Conservation (phyloP, 2,113 vertebrate genomes). For the Peromyscus maniculatus region DNA sequence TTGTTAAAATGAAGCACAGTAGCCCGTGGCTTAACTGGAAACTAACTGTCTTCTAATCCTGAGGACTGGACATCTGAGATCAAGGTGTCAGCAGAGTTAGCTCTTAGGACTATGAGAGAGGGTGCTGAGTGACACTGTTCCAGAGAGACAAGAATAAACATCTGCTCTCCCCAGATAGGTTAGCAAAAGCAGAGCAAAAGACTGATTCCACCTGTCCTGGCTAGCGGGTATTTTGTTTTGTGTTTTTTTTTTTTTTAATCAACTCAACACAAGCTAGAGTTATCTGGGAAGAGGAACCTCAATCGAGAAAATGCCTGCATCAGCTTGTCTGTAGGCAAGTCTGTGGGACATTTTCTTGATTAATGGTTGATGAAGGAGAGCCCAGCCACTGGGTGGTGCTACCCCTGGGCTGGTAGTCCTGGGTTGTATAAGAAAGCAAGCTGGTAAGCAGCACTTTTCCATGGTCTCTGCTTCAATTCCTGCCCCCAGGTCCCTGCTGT, state of each 20-base stretch:
- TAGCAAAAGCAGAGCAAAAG: not conserved
- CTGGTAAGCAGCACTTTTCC: not conserved
- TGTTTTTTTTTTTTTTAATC: too few relatives aligned
- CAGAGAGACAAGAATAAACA: not conserved
- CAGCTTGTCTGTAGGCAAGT: not conserved
- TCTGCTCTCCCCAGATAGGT: not conserved
- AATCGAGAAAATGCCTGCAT: not conserved
- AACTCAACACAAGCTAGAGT: not conserved
- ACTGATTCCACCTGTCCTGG: not conserved
- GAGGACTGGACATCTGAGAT: not conserved
- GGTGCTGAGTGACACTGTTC: not conserved
- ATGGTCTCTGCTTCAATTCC: not conserved
- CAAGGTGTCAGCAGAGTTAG: not conserved
- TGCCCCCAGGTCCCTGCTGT: not conserved
- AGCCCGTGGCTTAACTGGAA: not conserved
- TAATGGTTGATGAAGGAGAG: not conserved
- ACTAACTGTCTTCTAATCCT: not conserved
- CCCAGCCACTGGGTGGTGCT: not conserved
- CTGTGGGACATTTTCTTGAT: not conserved
- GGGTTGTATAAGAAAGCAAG: not conserved
- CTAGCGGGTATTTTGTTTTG: not conserved
- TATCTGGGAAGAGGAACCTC: not conserved
- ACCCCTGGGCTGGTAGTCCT: not conserved
- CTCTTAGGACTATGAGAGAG: not conserved
- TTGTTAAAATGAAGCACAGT: not conserved